phyloP scores from a whole-genome alignment of 2,888 invertebrate species.

The Anarsia innoxiella region DNA sequence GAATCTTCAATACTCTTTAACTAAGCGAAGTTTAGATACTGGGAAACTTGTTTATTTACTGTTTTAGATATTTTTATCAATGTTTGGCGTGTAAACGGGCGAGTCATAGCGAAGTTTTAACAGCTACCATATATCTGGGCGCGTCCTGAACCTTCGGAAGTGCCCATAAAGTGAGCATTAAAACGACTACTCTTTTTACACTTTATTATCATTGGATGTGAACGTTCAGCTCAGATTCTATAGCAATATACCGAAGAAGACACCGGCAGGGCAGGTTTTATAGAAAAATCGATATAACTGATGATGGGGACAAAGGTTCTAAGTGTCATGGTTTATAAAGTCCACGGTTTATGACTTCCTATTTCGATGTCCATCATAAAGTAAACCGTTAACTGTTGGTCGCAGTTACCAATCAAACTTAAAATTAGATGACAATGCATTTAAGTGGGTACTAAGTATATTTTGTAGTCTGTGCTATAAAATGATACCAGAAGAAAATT shows the following conservation, averaged over 20 bases:
- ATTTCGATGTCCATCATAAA: conserved; percentile 35
- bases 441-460: no score
- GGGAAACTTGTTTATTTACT: no score
- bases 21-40: no score
- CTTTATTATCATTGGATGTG: conserved; percentile 75
- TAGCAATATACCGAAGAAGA: conserved; percentile 60
- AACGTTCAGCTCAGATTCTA: conserved; percentile 68
- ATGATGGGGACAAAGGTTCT: conserved; percentile 48
- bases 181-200: conserved; percentile 73
- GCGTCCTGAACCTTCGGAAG: conserved; percentile 61
- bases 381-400: no score
- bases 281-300: conserved; percentile 66
- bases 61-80: no score
- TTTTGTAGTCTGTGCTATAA: no score
- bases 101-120: conserved; percentile 53
- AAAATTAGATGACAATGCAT: no score
- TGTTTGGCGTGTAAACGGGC: no score
- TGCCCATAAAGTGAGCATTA: conserved; percentile 71
- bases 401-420: no score
- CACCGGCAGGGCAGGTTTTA: conserved; percentile 57
- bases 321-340: conserved; percentile 61
- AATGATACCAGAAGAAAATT: no score
- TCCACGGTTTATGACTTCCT: conserved; percentile 57
- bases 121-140: conserved; percentile 55
- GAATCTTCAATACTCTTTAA: no score